Conservation (phyloP, 2,113 vertebrate genomes). For the Phocoena sinus region DNA sequence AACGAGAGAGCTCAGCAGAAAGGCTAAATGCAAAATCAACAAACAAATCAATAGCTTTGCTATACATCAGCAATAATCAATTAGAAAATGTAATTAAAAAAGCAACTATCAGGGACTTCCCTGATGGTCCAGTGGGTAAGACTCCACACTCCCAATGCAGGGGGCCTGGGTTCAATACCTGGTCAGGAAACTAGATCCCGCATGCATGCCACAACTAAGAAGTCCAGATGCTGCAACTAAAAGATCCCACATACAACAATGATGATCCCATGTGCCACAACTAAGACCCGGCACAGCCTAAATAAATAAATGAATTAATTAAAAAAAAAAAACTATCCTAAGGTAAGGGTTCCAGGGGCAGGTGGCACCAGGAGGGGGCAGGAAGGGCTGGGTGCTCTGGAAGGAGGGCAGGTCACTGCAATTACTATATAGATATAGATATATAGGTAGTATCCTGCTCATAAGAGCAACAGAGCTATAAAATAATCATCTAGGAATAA, state of each 20-base stretch:
- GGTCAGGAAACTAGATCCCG: too few species aligned
- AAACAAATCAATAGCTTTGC: constrained; percentile 8
- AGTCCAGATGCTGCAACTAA: too few species aligned
- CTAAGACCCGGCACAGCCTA: too few species aligned
- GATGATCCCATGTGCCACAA: too few species aligned
- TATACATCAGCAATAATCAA: constrained; percentile 23
- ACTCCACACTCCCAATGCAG: too few species aligned
- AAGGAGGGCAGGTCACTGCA: background rate
- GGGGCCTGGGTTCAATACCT: too few species aligned
- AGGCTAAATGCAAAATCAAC: constrained; percentile 23
- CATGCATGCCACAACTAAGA: too few species aligned
- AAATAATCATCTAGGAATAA: background rate
- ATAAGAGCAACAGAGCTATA: background rate
- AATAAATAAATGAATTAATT: too few species aligned
- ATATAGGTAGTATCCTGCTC: background rate
- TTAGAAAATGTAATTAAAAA: constrained; percentile 5
- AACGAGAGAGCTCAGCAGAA: background rate
- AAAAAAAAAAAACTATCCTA: background rate
- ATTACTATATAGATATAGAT: background rate
- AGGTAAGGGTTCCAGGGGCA: background rate
- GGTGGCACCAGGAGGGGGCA: background rate
- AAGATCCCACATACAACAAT: too few species aligned
- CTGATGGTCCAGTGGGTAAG: too few species aligned
- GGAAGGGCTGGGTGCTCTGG: background rate
- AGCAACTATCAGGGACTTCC: background rate